Conservation (phyloP, 2,797 vertebrate genomes). For the Megaceryle alcyon region DNA sequence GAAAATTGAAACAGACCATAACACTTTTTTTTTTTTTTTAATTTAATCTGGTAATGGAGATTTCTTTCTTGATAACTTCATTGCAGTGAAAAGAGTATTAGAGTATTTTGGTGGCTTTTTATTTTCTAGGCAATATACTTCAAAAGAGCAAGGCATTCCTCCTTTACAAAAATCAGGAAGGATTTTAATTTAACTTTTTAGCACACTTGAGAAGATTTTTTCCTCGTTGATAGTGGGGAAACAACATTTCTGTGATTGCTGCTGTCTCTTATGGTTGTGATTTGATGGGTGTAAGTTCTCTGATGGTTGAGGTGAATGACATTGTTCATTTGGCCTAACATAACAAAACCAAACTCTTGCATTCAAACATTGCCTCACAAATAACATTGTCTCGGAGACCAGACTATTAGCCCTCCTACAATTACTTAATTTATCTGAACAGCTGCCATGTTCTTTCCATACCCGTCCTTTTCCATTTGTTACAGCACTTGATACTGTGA, state of each 20-base stretch:
- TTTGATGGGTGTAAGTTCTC: not conserved
- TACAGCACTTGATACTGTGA: not conserved
- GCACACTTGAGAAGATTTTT: not conserved
- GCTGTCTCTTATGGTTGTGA: fast-evolving
- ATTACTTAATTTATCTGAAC: not conserved
- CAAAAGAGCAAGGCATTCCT: not conserved
- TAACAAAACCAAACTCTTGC: not conserved
- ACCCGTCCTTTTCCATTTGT: not conserved
- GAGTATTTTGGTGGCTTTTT: not conserved
- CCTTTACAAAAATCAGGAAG: not conserved
- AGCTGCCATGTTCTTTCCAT: not conserved
- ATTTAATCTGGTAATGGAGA: not conserved
- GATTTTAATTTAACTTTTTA: not conserved
- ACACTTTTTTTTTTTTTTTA: not conserved
- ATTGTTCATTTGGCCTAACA: not conserved
- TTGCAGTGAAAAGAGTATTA: not conserved
- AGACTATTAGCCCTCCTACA: not conserved
- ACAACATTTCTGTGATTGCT: not conserved
- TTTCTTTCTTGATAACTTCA: not conserved
- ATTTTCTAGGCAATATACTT: not conserved
- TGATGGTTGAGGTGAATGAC: not conserved
- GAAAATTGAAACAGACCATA: not conserved
- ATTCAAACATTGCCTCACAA: not conserved
- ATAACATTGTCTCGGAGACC: not conserved
- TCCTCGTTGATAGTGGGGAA: not conserved